Evolutionary conservation across 2,797 vertebrate species (phyloP).

Genomic region (Hypotaenidia okinawae): DNA sequence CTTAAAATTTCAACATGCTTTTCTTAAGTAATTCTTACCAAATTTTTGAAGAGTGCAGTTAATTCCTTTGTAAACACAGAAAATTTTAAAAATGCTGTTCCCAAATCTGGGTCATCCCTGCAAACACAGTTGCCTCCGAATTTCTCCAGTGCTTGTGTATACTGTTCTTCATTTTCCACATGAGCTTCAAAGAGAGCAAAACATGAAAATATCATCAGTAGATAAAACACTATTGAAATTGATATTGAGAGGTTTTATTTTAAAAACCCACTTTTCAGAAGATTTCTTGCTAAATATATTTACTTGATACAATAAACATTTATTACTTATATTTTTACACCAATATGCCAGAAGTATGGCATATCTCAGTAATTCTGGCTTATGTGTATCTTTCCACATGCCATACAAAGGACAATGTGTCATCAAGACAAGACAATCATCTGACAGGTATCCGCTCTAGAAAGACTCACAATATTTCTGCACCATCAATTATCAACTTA

Average conservation of each 20-base stretch:
- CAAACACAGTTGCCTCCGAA: constrained; percentile 98
- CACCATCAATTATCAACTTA: neutral
- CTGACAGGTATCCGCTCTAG: neutral
- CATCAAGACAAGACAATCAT: neutral
- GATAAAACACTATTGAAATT: neutral
- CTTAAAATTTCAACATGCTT: neutral
- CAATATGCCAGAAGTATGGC: neutral
- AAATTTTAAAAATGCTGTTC: constrained; percentile 98
- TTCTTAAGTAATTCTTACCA: constrained; percentile 82
- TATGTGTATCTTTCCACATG: neutral
- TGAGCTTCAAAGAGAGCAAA: constrained; percentile 84
- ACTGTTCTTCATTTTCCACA: constrained; percentile 98
- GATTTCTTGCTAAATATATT: neutral
- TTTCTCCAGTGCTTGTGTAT: constrained; percentile 98
- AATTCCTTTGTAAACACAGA: constrained; percentile 98
- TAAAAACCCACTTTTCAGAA: neutral
- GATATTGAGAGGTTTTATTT: rapidly evolving
- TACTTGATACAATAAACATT: neutral
- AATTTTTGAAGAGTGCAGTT: constrained; percentile 98
- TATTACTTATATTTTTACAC: neutral
- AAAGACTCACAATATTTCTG: neutral
- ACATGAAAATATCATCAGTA: constrained; percentile 2
- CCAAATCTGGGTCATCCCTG: constrained; percentile 96
- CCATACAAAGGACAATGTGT: neutral
- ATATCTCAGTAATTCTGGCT: neutral